A percentile compares a stretch with the other conserved stretches of the same genome.
Evolutionary conservation across 2,888 invertebrate genomes (phyloP).

Genomic region (Yponomeuta cagnagella): DNA sequence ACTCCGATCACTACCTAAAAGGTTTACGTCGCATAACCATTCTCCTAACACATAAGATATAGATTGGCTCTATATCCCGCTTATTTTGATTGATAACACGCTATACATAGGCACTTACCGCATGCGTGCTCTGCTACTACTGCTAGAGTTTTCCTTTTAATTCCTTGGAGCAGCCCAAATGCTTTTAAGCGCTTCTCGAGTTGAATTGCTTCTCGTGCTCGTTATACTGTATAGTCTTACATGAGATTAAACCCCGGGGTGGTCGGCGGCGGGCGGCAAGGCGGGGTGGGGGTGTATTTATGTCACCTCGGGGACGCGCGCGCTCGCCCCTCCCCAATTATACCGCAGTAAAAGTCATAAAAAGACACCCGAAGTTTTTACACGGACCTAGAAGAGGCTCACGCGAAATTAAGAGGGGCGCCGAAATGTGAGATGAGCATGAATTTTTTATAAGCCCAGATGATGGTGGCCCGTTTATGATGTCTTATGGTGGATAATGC

Average conservation of each 20-base stretch:
- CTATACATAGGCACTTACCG: not conserved
- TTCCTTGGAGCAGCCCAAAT: constrained; percentile 6
- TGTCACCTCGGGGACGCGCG: constrained; percentile 73
- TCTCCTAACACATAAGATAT: constrained; percentile 2
- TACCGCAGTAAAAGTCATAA: constrained; percentile 77
- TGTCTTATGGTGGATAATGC: constrained; percentile 73
- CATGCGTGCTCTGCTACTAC: not conserved
- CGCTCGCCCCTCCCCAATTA: constrained; percentile 74
- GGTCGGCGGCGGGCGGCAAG: constrained; percentile 35
- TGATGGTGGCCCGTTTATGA: constrained; percentile 75
- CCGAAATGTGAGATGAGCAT: constrained; percentile 76
- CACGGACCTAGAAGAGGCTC: constrained; percentile 72
- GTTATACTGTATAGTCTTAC: constrained; percentile 60
- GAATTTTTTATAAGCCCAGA: constrained; percentile 75
- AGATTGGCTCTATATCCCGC: not conserved
- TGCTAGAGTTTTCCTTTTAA: constrained; percentile 6
- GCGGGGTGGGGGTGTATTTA: constrained; percentile 64
- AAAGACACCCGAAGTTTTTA: constrained; percentile 77
- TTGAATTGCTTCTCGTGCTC: constrained; percentile 29
- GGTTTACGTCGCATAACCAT: not conserved
- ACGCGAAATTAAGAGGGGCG: constrained; percentile 76
- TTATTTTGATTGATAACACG: constrained; percentile 9
- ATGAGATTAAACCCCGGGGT: constrained; percentile 66
- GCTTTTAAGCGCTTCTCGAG: constrained; percentile 38
- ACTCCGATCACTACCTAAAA: constrained; percentile 20